Base-by-base conservation (phyloP, 2,888 invertebrate genomes). In the Drosophila ezoana region DNA sequence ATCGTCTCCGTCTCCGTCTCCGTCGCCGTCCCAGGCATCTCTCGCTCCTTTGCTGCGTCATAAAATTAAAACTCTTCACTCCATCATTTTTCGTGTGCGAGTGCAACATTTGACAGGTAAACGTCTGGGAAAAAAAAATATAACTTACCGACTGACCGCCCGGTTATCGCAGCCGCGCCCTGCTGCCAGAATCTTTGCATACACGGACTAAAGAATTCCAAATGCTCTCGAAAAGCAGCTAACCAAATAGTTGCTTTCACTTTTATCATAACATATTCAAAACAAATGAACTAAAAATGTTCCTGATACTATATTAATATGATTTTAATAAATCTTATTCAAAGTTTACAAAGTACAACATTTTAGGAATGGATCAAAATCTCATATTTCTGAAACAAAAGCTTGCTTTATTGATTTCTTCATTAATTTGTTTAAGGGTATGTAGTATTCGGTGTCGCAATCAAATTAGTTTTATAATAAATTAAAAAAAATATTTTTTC, bases 1-100 rank as follows among this genome's bases (percentile, higher is more conserved):
- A 70, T 61, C 74, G 76, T 47, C 60, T 49, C 47, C 53, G 37
- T 44, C 45, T 38, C 58, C 40, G 33, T 44, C 45, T 32, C 58
- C 40, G 33, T 47, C 41, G 16, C 9, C 37, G 52, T 48, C 38
- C 35, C 66, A 54, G 54, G 52, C 58, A 48, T 57, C 52, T 61
- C 47, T 51, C 28, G 28, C 77, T 73, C 72, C 84, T 83, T 82
- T 87, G 89, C 90, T 83, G 87, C 87, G 90, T 90, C 90, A 90
- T 90, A 90, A 89, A 90, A 86, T 81, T 81, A 89, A 90, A 89
- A 86, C 89, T 86, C 87, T 87, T 90, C 90, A 89, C 90, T 90
- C 90, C 87, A 90, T 90, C 90, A 90, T 90, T 84, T 90, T 90
- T 89, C 87, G 82, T 81, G 75, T 77, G 86, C 81, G 83, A 83